phyloP scores from a whole-genome alignment of 2,797 vertebrate species.

The Manis javanica region DNA sequence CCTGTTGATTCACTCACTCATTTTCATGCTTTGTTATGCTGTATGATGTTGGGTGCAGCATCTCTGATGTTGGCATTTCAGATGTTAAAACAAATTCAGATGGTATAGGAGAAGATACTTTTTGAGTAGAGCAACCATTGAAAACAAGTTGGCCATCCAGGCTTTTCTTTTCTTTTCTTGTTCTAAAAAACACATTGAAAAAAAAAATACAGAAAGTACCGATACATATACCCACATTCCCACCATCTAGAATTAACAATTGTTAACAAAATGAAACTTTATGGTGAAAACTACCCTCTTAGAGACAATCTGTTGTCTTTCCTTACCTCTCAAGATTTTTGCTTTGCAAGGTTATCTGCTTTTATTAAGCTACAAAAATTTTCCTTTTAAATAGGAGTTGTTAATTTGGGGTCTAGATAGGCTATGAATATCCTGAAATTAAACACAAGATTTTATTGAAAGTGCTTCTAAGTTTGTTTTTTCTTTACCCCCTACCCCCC shows the following conservation, averaged over 20 bases:
- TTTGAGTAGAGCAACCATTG: background rate
- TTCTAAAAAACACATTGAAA: background rate
- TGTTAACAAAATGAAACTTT: constrained; percentile 44
- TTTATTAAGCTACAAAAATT: background rate
- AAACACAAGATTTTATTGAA: constrained; percentile 30
- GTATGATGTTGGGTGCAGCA: background rate
- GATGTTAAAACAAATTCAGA: constrained; percentile 35
- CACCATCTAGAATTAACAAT: background rate
- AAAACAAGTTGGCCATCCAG: background rate
- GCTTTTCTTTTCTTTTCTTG: constrained; percentile 15
- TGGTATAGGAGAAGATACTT: background rate
- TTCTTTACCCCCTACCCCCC: background rate
- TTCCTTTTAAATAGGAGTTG: constrained; percentile 5
- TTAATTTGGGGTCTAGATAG: background rate
- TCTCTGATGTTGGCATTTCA: background rate
- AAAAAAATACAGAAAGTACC: background rate
- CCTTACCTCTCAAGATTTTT: background rate
- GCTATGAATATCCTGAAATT: background rate
- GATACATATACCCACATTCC: background rate
- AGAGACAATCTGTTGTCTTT: background rate
- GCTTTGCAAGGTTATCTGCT: constrained; percentile 25
- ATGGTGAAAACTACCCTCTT: background rate
- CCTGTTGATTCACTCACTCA: background rate
- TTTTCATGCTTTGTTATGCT: background rate
- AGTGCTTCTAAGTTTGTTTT: background rate